These are phyloP conservation scores for Isichthys henryi DNA, from an alignment of 2,113 vertebrate species.

Conservation along the genomic window DNA sequence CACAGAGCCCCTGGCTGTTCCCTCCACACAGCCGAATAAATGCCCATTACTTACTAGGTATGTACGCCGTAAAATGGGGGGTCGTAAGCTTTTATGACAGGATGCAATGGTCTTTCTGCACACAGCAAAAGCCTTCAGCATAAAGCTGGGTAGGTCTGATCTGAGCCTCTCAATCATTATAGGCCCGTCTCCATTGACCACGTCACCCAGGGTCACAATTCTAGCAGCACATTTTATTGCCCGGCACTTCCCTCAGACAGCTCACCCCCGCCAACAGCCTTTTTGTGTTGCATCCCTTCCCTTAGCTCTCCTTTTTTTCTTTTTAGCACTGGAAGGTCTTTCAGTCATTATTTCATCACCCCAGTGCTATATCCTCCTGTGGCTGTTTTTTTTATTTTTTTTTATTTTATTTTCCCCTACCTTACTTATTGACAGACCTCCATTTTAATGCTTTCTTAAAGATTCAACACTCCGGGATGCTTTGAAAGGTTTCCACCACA, in stretches of 20 bases:
- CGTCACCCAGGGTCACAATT: slow-evolving; percentile 71
- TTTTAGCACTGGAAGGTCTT: slow-evolving; percentile 56
- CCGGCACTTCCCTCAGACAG: slow-evolving; percentile 64
- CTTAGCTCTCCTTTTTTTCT: slow-evolving; percentile 56
- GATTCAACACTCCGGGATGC: slow-evolving; percentile 17
- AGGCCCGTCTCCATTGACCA: slow-evolving; percentile 78
- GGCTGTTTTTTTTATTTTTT: slow-evolving; percentile 33
- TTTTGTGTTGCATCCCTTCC: slow-evolving; percentile 54
- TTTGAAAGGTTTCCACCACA: slow-evolving; percentile 42
- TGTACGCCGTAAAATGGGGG: slow-evolving; percentile 72
- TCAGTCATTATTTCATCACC: slow-evolving; percentile 71
- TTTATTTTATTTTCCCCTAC: slow-evolving; percentile 35
- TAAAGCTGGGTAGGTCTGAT: slow-evolving; percentile 83
- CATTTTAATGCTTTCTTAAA: slow-evolving; percentile 36
- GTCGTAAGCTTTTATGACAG: slow-evolving; percentile 60
- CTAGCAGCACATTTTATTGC: slow-evolving; percentile 73
- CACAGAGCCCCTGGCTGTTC: slow-evolving; percentile 65
- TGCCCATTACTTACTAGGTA: slow-evolving; percentile 71
- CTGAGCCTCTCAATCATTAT: slow-evolving; percentile 68
- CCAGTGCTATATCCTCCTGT: slow-evolving; percentile 49
- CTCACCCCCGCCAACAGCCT: slow-evolving; percentile 47
- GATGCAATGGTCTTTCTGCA: slow-evolving; percentile 21
- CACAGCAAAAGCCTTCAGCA: slow-evolving; percentile 69
- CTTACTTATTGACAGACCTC: slow-evolving; percentile 68
- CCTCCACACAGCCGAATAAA: slow-evolving; percentile 72